Conservation (phyloP, 2,888 invertebrate species). For the Liodrosophila aerea region DNA sequence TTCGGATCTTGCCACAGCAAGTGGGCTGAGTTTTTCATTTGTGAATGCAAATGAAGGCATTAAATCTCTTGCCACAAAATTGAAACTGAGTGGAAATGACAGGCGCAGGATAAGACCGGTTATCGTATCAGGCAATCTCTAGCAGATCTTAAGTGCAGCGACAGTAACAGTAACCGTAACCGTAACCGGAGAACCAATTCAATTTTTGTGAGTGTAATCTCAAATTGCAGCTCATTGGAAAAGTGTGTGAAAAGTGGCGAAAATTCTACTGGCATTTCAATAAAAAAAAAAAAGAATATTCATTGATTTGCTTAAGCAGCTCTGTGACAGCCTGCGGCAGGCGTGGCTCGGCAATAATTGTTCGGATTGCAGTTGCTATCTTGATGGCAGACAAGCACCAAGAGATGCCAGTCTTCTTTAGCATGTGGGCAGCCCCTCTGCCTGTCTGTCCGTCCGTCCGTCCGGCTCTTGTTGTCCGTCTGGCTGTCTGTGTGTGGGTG, state of each 20-base stretch:
- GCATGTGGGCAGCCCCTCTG: slow-evolving; percentile 38
- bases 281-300: too few species aligned
- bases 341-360: slow-evolving; percentile 51
- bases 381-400: slow-evolving; percentile 31
- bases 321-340: slow-evolving; percentile 27
- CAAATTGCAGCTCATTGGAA: slow-evolving; percentile 6
- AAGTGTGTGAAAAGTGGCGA: slow-evolving; percentile 59
- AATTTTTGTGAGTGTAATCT: slow-evolving; percentile 28
- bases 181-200: slow-evolving; percentile 35
- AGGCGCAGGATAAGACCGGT: slow-evolving; percentile 63
- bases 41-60: slow-evolving; percentile 75
- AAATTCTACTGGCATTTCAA: too few species aligned
- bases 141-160: slow-evolving; percentile 28
- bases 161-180: slow-evolving; percentile 9
- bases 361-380: slow-evolving; percentile 40
- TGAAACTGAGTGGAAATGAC: slow-evolving; percentile 68
- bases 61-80: slow-evolving; percentile 68
- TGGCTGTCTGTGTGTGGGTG: slow-evolving; percentile 29
- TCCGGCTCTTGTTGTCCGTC: slow-evolving; percentile 12
- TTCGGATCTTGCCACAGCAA: slow-evolving; percentile 26
- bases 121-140: slow-evolving; percentile 43
- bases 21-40: slow-evolving; percentile 72
- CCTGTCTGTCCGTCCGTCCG: neutral
- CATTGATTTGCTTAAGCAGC: too few species aligned
- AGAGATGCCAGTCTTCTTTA: slow-evolving; percentile 1